phyloP scores from a whole-genome alignment of 2,113 vertebrate species.

The Xiphophorus maculatus region DNA sequence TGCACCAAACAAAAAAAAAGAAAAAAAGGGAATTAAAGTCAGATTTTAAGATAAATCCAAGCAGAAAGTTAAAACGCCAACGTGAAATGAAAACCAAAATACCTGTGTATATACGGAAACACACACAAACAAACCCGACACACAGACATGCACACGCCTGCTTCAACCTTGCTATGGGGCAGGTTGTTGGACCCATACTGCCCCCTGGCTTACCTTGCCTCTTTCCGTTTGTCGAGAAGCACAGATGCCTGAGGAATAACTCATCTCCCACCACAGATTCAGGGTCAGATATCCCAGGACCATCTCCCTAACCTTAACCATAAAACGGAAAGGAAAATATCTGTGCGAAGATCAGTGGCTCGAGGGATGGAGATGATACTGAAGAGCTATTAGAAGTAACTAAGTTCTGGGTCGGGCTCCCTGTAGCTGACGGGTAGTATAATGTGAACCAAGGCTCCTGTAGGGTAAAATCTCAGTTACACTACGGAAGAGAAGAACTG shows the following conservation, averaged over 20 bases:
- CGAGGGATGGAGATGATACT: slow-evolving; percentile 80
- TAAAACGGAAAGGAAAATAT: slow-evolving; percentile 79
- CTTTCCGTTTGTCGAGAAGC: slow-evolving; percentile 67
- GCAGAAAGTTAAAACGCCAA: slow-evolving; percentile 20
- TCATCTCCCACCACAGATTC: slow-evolving; percentile 74
- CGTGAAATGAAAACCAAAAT: not conserved
- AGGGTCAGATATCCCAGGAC: slow-evolving; percentile 76
- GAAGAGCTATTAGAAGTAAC: slow-evolving; percentile 89
- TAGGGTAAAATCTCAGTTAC: slow-evolving; percentile 36
- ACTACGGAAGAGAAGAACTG: slow-evolving; percentile 16
- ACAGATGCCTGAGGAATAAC: slow-evolving; percentile 78
- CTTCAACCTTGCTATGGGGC: slow-evolving; percentile 65
- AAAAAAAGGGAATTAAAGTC: not conserved
- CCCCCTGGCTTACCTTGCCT: slow-evolving; percentile 81
- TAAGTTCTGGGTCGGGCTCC: slow-evolving; percentile 80
- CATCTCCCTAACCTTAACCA: slow-evolving; percentile 75
- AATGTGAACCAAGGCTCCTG: slow-evolving; percentile 65
- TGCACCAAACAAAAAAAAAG: not conserved
- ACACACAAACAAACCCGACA: not conserved
- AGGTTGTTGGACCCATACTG: slow-evolving; percentile 76
- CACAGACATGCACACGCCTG: slow-evolving; percentile 2
- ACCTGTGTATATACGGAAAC: not conserved
- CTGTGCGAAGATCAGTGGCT: slow-evolving; percentile 76
- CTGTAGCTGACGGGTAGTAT: slow-evolving; percentile 73
- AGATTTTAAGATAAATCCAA: slow-evolving; percentile 18